A percentile compares a stretch with the other conserved stretches of the same genome.
phyloP scores from a whole-genome alignment of 2,888 invertebrate species.

The Augochlorella aurata region DNA sequence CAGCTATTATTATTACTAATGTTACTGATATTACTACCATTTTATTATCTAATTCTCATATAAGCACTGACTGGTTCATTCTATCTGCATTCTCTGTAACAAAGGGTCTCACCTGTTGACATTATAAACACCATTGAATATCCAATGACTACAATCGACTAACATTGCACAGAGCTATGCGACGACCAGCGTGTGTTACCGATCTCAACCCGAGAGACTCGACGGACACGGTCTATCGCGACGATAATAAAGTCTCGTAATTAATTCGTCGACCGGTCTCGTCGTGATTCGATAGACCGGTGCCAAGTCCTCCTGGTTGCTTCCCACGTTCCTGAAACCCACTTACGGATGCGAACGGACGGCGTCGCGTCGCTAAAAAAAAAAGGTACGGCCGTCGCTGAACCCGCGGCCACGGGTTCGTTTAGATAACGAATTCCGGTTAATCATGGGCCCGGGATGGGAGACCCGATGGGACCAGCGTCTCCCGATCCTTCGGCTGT shows the following conservation, averaged over 20 bases:
- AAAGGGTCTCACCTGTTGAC: too few species aligned
- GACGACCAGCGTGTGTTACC: neutral
- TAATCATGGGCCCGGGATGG: neutral
- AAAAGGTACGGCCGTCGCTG: slow-evolving; percentile 1
- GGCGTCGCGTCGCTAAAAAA: neutral
- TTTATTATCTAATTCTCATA: too few species aligned
- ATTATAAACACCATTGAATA: too few species aligned
- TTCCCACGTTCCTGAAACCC: slow-evolving; percentile 53
- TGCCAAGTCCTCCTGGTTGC: neutral
- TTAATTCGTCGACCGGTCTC: slow-evolving; percentile 35
- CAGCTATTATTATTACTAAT: too few species aligned
- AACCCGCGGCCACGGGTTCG: slow-evolving; percentile 26
- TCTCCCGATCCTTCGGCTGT: neutral
- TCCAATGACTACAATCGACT: neutral
- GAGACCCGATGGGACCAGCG: neutral
- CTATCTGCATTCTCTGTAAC: too few species aligned
- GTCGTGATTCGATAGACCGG: slow-evolving; percentile 25
- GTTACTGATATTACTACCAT: too few species aligned
- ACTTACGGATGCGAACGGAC: slow-evolving; percentile 21
- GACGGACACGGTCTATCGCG: neutral
- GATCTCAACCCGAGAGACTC: slow-evolving; percentile 4
- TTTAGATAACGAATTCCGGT: slow-evolving; percentile 51
- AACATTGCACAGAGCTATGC: neutral
- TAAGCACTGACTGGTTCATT: too few species aligned
- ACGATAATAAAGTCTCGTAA: slow-evolving; percentile 52